Base-by-base conservation (phyloP, 2,888 invertebrate genomes). In the Junonia oenone region DNA sequence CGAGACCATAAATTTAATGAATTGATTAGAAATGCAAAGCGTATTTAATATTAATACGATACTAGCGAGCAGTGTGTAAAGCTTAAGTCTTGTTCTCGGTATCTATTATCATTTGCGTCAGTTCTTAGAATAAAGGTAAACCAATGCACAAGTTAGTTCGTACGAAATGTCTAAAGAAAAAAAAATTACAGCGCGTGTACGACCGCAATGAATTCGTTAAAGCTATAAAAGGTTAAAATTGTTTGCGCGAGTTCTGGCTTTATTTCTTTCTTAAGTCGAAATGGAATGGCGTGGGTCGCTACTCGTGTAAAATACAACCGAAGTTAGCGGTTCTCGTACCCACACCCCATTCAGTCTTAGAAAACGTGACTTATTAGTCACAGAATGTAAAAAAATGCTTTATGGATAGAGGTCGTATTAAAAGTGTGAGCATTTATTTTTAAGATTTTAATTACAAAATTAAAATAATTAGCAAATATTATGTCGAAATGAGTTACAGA, bases 91-190 rank as follows among this genome's bases (percentile, higher is more conserved):
- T 55, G 22, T 58, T 59, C 56, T 46, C 33, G 17, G 61, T 59
- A 56, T 19, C 33, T 46, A 56, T 51, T 56, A 58, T 53, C 31
- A 45, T 46, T 59, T 51, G 40, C 50, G 60, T 58, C 40, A 51
- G 17, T 63, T 61, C 61, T 37, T 40, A 56, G 62, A 56, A 60
- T 43, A 51, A n/a, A 40, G 45, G 22, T 37, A 53, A 50, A 51
- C 43, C 45, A 54, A 51, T 45, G 45, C 52, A 50, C 35, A 46
- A 45, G 33, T 53, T 52, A 48, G 2, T 31, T 17, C n/a, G 14
- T 53, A 45, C 40, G 47, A 56, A 58, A 54, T 14, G 29, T 26
- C 45, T 29, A 35, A 52, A 45, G 33, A 52, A 59, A 26, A 52
- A 59, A 26, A 59, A 45, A 35, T 11, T 27, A 46, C 45, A 13